phyloP scores from a whole-genome alignment of 1,140 invertebrate genomes.

The Notospermus geniculatus region DNA sequence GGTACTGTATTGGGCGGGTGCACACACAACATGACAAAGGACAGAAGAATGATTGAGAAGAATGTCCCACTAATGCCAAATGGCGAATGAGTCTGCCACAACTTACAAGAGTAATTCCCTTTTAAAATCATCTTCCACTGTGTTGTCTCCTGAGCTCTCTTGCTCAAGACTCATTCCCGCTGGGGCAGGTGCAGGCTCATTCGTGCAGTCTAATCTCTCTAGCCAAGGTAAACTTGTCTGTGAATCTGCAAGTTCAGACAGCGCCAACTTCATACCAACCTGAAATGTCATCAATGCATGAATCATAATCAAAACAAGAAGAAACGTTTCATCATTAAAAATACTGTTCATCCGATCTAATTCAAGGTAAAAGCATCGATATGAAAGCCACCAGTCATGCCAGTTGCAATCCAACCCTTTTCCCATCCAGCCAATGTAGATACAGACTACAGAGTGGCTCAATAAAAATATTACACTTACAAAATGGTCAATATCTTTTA shows the following conservation, averaged over 20 bases:
- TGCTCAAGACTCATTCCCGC: slow-evolving; percentile 59
- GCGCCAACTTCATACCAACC: slow-evolving; percentile 68
- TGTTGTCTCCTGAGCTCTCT: slow-evolving; percentile 66
- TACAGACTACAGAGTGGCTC: too few relatives aligned
- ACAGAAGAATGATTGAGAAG: neutral
- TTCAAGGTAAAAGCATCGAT: too few relatives aligned
- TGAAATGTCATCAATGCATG: slow-evolving; percentile 29
- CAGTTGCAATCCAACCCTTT: too few relatives aligned
- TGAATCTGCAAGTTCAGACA: slow-evolving; percentile 69
- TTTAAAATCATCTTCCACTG: slow-evolving; percentile 89
- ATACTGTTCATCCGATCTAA: too few relatives aligned
- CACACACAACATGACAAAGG: neutral
- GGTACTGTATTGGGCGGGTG: neutral
- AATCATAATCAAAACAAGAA: slow-evolving; percentile 16
- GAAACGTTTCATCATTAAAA: slow-evolving; percentile 8
- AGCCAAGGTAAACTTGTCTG: slow-evolving; percentile 73
- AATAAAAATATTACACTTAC: too few relatives aligned
- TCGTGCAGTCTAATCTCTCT: slow-evolving; percentile 78
- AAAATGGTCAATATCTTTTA: too few relatives aligned
- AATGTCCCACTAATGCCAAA: neutral
- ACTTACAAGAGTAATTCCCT: slow-evolving; percentile 78
- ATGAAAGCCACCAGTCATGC: too few relatives aligned
- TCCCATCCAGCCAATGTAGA: too few relatives aligned
- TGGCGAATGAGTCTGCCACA: too few relatives aligned
- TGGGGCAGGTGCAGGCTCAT: slow-evolving; percentile 71